These are phyloP conservation scores for Macaria notata DNA, from an alignment of 2,888 invertebrate genomes.

Conservation along the genomic window DNA sequence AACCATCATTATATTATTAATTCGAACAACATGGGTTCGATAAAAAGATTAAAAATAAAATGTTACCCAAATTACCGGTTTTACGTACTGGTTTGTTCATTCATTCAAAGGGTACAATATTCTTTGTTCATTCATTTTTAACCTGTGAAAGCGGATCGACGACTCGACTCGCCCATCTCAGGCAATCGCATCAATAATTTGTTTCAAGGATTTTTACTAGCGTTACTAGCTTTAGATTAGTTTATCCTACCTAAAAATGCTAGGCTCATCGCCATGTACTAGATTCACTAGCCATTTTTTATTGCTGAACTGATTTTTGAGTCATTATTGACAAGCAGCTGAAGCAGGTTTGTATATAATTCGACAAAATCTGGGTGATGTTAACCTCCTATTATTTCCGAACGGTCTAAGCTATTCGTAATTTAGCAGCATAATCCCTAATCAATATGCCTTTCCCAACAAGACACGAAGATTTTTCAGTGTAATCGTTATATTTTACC, in stretches of 20 bases:
- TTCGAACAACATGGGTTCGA: no score
- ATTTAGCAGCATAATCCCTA: constrained; percentile 53
- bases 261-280: constrained; percentile 24
- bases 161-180: no score
- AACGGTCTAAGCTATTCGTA: constrained; percentile 31
- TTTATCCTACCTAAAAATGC: constrained; percentile 24
- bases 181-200: no score
- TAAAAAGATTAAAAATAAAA: no score
- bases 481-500: constrained; percentile 36
- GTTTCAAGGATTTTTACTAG: no score
- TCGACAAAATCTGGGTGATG: constrained; percentile 43
- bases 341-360: constrained; percentile 52
- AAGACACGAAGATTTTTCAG: constrained; percentile 36
- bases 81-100: no score
- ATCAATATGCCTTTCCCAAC: constrained; percentile 58
- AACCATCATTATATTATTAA: no score
- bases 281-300: constrained; percentile 13
- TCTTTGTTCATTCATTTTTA: no score
- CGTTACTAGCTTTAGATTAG: no score
- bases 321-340: constrained; percentile 77
- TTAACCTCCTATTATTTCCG: constrained; percentile 21
- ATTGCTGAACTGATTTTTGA: constrained; percentile 34
- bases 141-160: no score
- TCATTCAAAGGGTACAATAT: no score
- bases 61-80: no score